Evolutionary conservation across 2,888 invertebrate genomes (phyloP), one percentile per base, ranked within the genome.

Genomic region (Leucophora obtusa): DNA sequence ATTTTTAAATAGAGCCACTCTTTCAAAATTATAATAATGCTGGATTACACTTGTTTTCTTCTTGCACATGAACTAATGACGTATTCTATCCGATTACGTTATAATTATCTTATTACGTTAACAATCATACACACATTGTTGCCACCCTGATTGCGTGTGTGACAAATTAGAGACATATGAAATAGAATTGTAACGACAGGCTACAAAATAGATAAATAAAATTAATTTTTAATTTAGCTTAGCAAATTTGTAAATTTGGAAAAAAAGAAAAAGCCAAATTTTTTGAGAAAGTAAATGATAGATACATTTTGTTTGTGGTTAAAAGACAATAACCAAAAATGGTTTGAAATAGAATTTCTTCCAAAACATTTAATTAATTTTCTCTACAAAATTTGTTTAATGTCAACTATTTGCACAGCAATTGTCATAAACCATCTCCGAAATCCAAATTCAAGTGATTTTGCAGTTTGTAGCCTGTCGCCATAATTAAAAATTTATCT

Each of bases 71-170:
- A 79, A 75, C 75, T 79, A n/a, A 69, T 80, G 80, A 80, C 80
- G 80, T 80, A 53, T 28, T 51, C 62, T 56, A 35, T 74, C 68
- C 59, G 59, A 33, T 74, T 74, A 69, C 73, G 65, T 62, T 72
- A 71, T 71, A 71, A 80, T 80, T 63, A 71, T 75, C 71, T 72
- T 63, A 80, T 72, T 68, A 72, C 75, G 66, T 71, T 69, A 33
- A 68, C 66, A 73, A 78, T 65, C 60, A 66, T 54, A 63, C 65
- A 75, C 54, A 47, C n/a, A 47, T 47, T 47, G 43, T 47, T 47
- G 38, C 38, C 6, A 47, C 15, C n/a, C 43, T 47, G 43, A 47
- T 7, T 28, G 28, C 28, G 5, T 47, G n/a, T 47, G n/a, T 14
- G n/a, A 11, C 11, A 38, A 38, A 8, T 35, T 24, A 5, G 24